phyloP scores from a whole-genome alignment of 2,888 invertebrate genomes.

The Dolomedes plantarius region DNA sequence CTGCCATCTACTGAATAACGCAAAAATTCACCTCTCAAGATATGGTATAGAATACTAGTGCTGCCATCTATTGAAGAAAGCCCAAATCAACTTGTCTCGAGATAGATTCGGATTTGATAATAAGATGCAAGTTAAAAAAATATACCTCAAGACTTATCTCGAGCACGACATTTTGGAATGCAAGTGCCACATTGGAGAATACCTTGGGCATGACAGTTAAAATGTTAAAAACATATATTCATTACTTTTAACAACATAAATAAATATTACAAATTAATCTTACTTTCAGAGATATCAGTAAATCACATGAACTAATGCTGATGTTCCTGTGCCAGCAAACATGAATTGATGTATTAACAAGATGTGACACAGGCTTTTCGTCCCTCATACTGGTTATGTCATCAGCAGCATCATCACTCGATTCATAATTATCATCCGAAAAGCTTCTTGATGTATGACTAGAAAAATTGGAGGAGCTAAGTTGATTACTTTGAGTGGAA shows the following conservation, averaged over 20 bases:
- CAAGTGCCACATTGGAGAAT: no score
- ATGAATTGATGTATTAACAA: conserved; percentile 83
- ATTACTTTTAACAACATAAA: neutral
- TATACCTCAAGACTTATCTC: no score
- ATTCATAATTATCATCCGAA: conserved; percentile 35
- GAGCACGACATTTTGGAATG: no score
- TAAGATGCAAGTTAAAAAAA: no score
- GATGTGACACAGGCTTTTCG: conserved; percentile 30
- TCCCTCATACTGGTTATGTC: neutral
- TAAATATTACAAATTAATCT: conserved; percentile 55
- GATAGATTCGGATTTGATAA: no score
- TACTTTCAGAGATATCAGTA: conserved; percentile 84
- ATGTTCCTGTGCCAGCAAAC: conserved; percentile 99
- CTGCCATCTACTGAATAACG: no score
- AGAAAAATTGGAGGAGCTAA: neutral
- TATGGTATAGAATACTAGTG: no score
- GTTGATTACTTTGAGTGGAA: neutral
- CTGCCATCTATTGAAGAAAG: no score
- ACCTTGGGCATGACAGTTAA: no score
- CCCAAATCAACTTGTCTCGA: no score
- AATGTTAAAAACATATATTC: no score
- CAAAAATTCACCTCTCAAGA: no score
- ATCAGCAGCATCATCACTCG: conserved; percentile 22
- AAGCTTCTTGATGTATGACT: neutral
- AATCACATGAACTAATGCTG: conserved; percentile 85